phyloP scores from a whole-genome alignment of 2,113 vertebrate genomes.

The Neotragus moschatus region DNA sequence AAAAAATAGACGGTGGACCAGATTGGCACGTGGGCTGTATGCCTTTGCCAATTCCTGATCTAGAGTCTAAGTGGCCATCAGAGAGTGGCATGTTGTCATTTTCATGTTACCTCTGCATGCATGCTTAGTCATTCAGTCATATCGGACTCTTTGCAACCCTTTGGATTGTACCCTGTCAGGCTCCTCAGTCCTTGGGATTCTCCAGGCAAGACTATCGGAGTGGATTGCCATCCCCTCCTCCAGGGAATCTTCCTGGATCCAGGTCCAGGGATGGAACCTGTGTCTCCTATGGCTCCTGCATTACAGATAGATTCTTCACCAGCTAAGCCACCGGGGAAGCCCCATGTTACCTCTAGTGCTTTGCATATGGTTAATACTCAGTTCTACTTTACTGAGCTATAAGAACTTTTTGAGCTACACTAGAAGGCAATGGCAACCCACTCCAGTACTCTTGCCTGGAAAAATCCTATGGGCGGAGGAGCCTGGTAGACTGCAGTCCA shows the following conservation, averaged over 20 bases:
- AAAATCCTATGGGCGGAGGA: not conserved
- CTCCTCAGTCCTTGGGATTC: not conserved
- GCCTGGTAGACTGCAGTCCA: not conserved
- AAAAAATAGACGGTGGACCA: not conserved
- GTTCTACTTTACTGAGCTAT: not conserved
- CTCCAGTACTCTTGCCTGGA: not conserved
- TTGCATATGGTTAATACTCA: not conserved
- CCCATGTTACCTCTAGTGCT: not conserved
- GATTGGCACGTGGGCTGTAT: not conserved
- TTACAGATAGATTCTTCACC: not conserved
- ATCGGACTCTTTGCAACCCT: not conserved
- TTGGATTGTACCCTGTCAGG: not conserved
- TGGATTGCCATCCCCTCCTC: not conserved
- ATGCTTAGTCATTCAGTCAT: not conserved
- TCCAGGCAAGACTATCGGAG: not conserved
- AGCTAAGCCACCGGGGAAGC: not conserved
- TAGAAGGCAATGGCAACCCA: not conserved
- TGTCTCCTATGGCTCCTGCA: not conserved
- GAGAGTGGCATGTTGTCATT: not conserved
- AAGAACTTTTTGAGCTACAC: not conserved
- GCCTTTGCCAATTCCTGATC: not conserved
- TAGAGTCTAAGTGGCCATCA: not conserved
- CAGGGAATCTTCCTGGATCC: not conserved
- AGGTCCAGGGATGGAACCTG: not conserved
- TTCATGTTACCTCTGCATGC: not conserved